Base-by-base conservation (phyloP, 2,113 vertebrate species). In the Empidonax alnorum region DNA sequence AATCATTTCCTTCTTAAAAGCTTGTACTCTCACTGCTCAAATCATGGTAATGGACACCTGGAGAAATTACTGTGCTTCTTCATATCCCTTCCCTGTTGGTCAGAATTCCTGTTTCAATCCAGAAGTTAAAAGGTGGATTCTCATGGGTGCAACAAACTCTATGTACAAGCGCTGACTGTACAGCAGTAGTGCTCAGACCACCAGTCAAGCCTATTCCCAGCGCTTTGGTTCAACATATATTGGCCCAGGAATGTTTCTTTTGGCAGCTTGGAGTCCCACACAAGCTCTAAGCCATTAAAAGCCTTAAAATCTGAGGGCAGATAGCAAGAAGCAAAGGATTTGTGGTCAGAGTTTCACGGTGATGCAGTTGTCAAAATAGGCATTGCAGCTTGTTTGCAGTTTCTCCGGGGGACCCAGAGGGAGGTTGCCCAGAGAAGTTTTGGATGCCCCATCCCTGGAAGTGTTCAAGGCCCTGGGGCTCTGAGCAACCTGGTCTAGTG, bases 161-260 rank as follows among this genome's bases (percentile, higher is more conserved):
- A 0, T 0, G 0, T 47, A 4, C 12, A 10, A 67, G 68, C 23
- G 9, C 63, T 83, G 49, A n/a, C 55, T 59, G 37, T 61, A 3
- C 39, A 46, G 53, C 61, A 33, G 1, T 3, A 53, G 37, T 28
- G 8, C 46, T 71, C 39, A 63, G 77, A 47, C 20, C 73, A 67
- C 46, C 50, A 67, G 19, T 42, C 23, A 33, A 47, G 20, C 11
- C 21, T 50, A 2, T 76, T 76, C 75, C 27, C 72, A 76, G 33
- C 17, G 42, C 31, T 8, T 20, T 39, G 23, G 16, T 56, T 87
- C 47, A 47, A 28, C 20, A 6, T 28, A 2, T 8, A 6, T 55
- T 84, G 47, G 30, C 66, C 78, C 77, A 84, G 27, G 4, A 59
- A 3, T 7, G 23, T 8, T 10, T 58, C 44, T 56, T 92, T 58